Percentiles rank a stretch among this genome's conserved stretches.
Evolutionary conservation across 2,113 vertebrate species (phyloP).

Genomic region (Sterrhoptilus dennistouni): DNA sequence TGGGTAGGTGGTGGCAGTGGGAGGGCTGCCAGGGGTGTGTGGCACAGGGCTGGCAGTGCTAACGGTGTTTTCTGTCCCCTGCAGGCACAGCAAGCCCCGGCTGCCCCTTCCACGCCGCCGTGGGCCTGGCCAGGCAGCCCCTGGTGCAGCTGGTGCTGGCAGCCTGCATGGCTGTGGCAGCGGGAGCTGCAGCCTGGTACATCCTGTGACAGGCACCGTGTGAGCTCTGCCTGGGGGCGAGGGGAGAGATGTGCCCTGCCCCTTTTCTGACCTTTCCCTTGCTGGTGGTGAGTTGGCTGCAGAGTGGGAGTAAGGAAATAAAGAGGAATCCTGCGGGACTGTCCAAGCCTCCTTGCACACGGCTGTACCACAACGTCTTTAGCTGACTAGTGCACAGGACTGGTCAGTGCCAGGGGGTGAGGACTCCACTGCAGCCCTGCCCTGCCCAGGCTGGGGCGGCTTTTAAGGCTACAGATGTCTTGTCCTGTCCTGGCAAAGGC

Average conservation of each 20-base stretch:
- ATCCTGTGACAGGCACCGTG: slow-evolving; percentile 77
- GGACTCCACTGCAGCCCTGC: not conserved
- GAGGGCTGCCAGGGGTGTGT: rapidly evolving
- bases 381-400: not conserved
- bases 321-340: slow-evolving; percentile 20
- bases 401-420: not conserved
- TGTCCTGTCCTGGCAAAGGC: not conserved
- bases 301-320: slow-evolving; percentile 38
- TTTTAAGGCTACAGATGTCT: not conserved
- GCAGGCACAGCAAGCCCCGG: slow-evolving; percentile 72
- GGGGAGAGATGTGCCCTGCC: not conserved
- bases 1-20: slow-evolving; percentile 50
- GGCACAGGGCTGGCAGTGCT: not conserved
- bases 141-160: slow-evolving; percentile 85
- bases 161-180: slow-evolving; percentile 78
- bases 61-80: not conserved
- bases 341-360: not conserved
- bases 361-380: rapidly evolving
- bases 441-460: not conserved
- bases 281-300: slow-evolving; percentile 35
- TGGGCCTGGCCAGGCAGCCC: slow-evolving; percentile 78
- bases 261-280: not conserved
- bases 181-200: slow-evolving; percentile 88
- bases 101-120: slow-evolving; percentile 72
- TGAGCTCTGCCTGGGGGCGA: not conserved